These are phyloP conservation scores for Takifugu bimaculatus DNA, from an alignment of 2,113 vertebrate genomes.

Conservation along the genomic window DNA sequence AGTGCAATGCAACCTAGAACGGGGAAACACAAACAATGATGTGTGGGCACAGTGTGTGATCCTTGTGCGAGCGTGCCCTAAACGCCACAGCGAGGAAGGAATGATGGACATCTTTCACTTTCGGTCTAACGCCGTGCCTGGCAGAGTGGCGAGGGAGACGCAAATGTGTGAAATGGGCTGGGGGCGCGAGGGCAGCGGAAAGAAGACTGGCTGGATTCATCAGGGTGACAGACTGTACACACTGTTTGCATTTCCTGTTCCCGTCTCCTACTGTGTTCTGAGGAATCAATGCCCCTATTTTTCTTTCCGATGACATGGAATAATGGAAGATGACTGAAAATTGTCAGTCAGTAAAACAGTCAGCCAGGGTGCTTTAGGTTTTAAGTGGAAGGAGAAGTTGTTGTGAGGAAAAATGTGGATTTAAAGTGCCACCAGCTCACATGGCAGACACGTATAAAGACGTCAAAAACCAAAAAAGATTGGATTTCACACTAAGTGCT, in stretches of 20 bases:
- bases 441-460: constrained; percentile 9
- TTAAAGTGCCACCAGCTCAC: no score
- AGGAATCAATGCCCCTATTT: not conserved
- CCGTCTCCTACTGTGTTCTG: not conserved
- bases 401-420: not conserved
- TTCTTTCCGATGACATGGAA: not conserved
- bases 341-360: not conserved
- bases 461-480: not conserved
- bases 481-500: not conserved
- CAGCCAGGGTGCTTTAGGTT: constrained; percentile 1
- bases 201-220: constrained; percentile 36
- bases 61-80: no score
- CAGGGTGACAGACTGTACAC: constrained; percentile 38
- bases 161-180: constrained; percentile 58
- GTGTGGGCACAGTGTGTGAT: no score
- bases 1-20: not conserved
- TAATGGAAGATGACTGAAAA: not conserved
- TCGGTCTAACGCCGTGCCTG: constrained; percentile 18
- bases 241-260: constrained; percentile 15
- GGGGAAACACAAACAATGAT: no score
- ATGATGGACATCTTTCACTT: constrained; percentile 1
- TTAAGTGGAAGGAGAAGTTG: not conserved
- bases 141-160: constrained; percentile 29
- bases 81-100: not conserved
- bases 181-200: constrained; percentile 18